Conservation (phyloP, 2,113 vertebrate genomes). For the Aix galericulata region DNA sequence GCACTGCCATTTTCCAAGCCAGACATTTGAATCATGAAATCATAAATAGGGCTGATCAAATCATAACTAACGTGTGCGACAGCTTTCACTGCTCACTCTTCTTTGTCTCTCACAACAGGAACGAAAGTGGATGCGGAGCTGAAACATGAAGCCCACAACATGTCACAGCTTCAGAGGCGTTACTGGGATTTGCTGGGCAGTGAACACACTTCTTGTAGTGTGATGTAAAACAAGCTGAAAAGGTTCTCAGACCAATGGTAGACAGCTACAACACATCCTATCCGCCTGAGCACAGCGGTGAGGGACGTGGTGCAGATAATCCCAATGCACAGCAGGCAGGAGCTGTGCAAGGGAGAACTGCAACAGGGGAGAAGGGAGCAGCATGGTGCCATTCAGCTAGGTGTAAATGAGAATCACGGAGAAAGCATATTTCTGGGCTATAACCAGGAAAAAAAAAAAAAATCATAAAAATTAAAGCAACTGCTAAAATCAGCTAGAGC, state of each 20-base stretch:
- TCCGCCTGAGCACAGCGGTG: accelerated
- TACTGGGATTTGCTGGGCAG: neutral
- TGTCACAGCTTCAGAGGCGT: accelerated
- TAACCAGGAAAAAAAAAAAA: neutral
- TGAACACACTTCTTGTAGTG: accelerated
- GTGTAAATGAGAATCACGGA: neutral
- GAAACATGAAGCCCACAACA: accelerated
- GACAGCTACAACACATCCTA: neutral
- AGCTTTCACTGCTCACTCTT: neutral
- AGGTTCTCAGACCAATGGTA: neutral
- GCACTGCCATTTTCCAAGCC: neutral
- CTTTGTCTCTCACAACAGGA: accelerated
- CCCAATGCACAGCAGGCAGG: neutral
- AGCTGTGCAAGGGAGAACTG: neutral
- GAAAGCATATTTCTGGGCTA: neutral
- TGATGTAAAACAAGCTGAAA: neutral
- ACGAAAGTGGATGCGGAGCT: neutral
- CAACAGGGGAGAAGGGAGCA: neutral
- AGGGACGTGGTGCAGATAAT: accelerated
- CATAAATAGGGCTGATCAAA: neutral
- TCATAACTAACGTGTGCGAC: neutral
- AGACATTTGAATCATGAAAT: neutral
- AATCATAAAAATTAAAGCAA: neutral
- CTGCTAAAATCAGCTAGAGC: neutral
- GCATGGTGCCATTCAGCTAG: neutral